Evolutionary conservation across 2,797 vertebrate species (phyloP).

Genomic region (Mastacembelus armatus): DNA sequence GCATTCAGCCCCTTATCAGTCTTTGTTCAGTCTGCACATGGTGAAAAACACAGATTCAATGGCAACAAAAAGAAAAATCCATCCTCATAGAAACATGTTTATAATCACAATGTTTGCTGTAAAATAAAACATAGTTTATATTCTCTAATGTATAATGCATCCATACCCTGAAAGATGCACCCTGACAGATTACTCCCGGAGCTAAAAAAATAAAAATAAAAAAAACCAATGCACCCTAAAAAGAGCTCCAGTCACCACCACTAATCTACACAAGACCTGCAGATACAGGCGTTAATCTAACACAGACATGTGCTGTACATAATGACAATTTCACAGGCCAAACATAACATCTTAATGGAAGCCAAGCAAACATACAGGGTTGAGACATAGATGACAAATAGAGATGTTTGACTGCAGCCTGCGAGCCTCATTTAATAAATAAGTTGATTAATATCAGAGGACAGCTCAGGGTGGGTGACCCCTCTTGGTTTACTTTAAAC

Average conservation of each 20-base stretch:
- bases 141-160: not conserved
- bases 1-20: constrained; percentile 25
- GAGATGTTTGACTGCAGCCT: not conserved
- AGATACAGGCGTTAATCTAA: no score
- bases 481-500: constrained; percentile 10
- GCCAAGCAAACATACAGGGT: not conserved
- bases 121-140: not conserved
- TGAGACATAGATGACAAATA: constrained; percentile 2
- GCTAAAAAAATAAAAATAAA: no score
- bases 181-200: no score
- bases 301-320: no score
- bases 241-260: no score
- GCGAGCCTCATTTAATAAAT: not conserved
- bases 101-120: not conserved
- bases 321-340: no score
- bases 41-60: constrained; percentile 12
- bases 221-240: no score
- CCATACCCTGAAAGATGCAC: not conserved
- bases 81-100: not conserved
- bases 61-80: not conserved
- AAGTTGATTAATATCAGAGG: not conserved
- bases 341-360: not conserved
- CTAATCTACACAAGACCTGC: no score
- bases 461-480: not conserved
- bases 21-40: constrained; percentile 37